A percentile compares a stretch with the other conserved stretches of the same genome.
phyloP scores from a whole-genome alignment of 2,888 invertebrate genomes.

The Apotomis capreana region DNA sequence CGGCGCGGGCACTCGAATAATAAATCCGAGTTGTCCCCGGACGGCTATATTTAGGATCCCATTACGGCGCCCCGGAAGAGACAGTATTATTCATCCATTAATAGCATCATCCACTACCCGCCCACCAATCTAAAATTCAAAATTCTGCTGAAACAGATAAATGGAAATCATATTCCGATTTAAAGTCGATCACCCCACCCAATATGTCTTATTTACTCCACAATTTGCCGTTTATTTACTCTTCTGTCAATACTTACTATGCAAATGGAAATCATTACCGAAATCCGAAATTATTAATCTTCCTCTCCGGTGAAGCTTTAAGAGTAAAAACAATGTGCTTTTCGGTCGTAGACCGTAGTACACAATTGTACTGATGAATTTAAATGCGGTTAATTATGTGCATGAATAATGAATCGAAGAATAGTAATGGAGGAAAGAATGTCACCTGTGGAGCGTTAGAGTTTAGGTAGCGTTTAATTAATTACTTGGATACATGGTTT shows the following conservation, averaged over 20 bases:
- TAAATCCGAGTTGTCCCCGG: constrained; percentile 1
- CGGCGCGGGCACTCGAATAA: background rate
- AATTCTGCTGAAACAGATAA: constrained; percentile 70
- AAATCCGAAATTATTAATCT: constrained; percentile 17
- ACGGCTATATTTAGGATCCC: constrained; percentile 60
- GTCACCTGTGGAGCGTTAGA: constrained; percentile 62
- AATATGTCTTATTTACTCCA: constrained; percentile 15
- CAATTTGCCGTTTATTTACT: constrained; percentile 10
- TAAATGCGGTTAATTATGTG: constrained; percentile 65
- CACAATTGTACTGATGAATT: background rate
- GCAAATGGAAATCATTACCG: constrained; percentile 17
- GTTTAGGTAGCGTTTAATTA: constrained; percentile 68
- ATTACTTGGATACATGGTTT: constrained; percentile 58
- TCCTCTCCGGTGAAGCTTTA: background rate
- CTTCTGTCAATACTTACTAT: constrained; percentile 13
- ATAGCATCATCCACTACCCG: constrained; percentile 54
- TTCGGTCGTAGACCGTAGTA: background rate
- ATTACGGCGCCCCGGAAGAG: constrained; percentile 53
- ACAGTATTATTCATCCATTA: constrained; percentile 70
- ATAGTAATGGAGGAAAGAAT: constrained; percentile 75
- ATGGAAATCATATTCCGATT: constrained; percentile 64
- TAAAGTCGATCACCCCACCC: constrained; percentile 51
- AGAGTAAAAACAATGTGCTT: background rate
- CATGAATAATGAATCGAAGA: constrained; percentile 77
- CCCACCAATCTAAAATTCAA: constrained; percentile 62